Base-by-base conservation (phyloP, 2,797 vertebrate species). In the Dendrocincla tyrannina region DNA sequence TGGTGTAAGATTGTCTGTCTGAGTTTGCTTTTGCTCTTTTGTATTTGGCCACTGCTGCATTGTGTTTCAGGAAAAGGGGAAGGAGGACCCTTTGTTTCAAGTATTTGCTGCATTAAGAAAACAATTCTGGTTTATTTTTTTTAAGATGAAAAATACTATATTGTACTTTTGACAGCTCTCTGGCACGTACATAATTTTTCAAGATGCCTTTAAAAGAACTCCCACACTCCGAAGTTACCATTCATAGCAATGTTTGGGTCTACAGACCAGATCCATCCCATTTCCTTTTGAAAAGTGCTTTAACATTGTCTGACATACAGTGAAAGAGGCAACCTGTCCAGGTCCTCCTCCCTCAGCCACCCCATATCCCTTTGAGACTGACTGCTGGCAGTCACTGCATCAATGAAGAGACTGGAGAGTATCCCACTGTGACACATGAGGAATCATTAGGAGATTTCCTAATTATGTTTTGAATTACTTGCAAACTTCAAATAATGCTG, bases 401-500 rank as follows among this genome's bases (percentile, higher is more conserved):
- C 89, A 85, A 7, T 78, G 59, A 47, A 76, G 74, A 66, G 35
- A 52, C 58, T 81, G 53, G 60, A 66, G 66, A 69, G 16, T 63
- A 46, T 89, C 77, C 72, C 59, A 68, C 47, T 91, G 56, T 67
- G 49, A 70, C 63, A 70, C 62, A 79, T 50, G 42, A 33, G 55
- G 53, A 95, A 41, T 85, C 59, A 80, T 77, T 91, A 70, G 67
- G 69, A 78, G 81, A 91, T 84, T 90, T 96, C 93, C 81, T 95
- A 87, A 83, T 82, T 95, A 62, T 74, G 41, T 88, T 94, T 94
- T 88, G 46, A 92, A 83, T 91, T 84, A 87, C 66, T 91, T 91
- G 53, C 13, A 69, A 75, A 79, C 60, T 92, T 95, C 76, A 92
- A 82, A 77, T 74, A 87, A 85, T 85, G 56, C 42, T 93, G 85